Percentiles rank a stretch among this genome's conserved stretches.
These are phyloP conservation scores for Drosophila gunungcola DNA, from an alignment of 1,140 invertebrate genomes.

Conservation along the genomic window DNA sequence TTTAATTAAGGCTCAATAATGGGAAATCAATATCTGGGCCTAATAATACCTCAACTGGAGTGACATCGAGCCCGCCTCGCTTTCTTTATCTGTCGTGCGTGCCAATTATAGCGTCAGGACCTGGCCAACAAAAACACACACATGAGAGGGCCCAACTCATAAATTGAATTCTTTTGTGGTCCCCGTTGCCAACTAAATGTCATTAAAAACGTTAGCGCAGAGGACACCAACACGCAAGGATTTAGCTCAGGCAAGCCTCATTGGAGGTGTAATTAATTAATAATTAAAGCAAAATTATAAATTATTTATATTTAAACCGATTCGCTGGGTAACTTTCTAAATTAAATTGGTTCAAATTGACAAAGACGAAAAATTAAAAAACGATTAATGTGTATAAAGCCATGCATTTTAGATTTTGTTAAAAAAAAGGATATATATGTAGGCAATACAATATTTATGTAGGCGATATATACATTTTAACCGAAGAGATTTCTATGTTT, in stretches of 20 bases:
- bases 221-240: slow-evolving; percentile 34
- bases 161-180: slow-evolving; percentile 69
- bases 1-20: slow-evolving; percentile 72
- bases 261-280: not conserved
- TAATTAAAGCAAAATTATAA: not conserved
- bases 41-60: slow-evolving; percentile 59
- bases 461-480: too few relatives aligned
- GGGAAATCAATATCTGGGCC: slow-evolving; percentile 72
- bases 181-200: slow-evolving; percentile 64
- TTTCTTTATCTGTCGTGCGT: slow-evolving; percentile 49
- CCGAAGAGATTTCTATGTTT: too few relatives aligned
- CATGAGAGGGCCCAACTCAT: slow-evolving; percentile 39
- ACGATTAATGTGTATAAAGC: too few relatives aligned
- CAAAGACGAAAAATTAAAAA: too few relatives aligned
- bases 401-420: too few relatives aligned
- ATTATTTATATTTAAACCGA: not conserved
- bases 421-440: too few relatives aligned
- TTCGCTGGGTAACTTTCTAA: too few relatives aligned
- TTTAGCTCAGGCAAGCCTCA: not conserved
- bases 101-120: slow-evolving; percentile 76
- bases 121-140: slow-evolving; percentile 34
- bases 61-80: slow-evolving; percentile 7
- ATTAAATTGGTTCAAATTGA: too few relatives aligned
- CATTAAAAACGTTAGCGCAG: slow-evolving; percentile 57
- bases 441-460: too few relatives aligned